Evolutionary conservation across 2,113 vertebrate genomes (phyloP).

Genomic region (Sinosuthora webbiana): DNA sequence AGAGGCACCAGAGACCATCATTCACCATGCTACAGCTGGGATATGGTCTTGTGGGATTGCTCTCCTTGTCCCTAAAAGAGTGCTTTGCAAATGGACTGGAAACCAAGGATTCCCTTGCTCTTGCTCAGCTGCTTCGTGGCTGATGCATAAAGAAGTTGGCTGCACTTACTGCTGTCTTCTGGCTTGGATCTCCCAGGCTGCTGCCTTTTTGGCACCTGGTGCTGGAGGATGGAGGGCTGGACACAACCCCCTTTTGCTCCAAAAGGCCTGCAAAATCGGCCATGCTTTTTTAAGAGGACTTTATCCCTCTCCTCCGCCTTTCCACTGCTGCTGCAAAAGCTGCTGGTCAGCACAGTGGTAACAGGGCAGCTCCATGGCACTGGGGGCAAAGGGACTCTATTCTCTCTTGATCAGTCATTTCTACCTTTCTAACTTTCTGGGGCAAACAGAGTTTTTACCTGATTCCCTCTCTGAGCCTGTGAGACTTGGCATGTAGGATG

Average conservation of each 20-base stretch:
- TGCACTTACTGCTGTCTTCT: not conserved
- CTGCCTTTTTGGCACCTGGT: not conserved
- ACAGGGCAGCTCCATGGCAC: accelerated
- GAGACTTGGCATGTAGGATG: accelerated
- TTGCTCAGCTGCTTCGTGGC: accelerated
- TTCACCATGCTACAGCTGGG: accelerated
- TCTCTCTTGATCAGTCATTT: not conserved
- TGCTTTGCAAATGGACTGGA: not conserved
- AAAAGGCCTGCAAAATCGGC: not conserved
- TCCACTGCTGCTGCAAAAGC: not conserved
- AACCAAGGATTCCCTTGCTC: accelerated
- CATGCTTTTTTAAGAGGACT: not conserved
- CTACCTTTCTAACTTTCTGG: not conserved
- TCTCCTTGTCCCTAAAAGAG: not conserved
- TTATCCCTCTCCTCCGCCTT: not conserved
- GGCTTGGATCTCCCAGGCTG: not conserved
- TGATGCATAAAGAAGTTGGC: not conserved
- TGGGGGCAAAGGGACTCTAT: accelerated
- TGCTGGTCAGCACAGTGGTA: accelerated
- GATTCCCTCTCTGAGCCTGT: not conserved
- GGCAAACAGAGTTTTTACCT: not conserved
- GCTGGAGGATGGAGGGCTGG: not conserved
- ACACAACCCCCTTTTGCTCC: accelerated
- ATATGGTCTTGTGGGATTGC: accelerated
- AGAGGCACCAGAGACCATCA: not conserved